Evolutionary conservation across 64 coral and sea anemone genomes (phyloP).

Genomic region (Astreopora myriophthalma): DNA sequence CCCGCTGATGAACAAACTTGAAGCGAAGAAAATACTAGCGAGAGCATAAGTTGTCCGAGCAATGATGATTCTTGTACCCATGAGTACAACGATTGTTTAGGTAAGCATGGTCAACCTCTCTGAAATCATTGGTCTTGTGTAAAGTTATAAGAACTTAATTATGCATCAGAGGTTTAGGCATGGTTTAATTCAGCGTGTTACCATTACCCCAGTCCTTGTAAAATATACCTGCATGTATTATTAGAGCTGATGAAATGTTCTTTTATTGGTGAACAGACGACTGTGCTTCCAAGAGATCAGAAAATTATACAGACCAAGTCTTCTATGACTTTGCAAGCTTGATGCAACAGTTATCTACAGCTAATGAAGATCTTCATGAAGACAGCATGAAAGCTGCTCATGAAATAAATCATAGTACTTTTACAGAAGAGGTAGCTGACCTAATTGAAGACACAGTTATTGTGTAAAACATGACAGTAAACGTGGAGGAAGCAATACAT

Average conservation of each 20-base stretch:
- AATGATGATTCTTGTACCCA: too few species aligned
- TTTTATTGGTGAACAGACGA: background rate
- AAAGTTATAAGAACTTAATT: too few species aligned
- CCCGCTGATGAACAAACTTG: too few species aligned
- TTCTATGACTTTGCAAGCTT: slow-evolving; percentile 9
- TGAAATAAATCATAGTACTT: background rate
- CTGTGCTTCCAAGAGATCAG: background rate
- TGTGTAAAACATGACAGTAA: background rate
- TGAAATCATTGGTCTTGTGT: too few species aligned
- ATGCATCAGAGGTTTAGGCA: too few species aligned
- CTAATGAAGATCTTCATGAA: background rate
- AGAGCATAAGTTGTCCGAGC: too few species aligned
- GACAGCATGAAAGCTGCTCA: background rate
- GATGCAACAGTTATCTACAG: slow-evolving; percentile 10
- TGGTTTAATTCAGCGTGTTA: too few species aligned
- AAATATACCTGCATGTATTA: too few species aligned
- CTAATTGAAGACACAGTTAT: background rate
- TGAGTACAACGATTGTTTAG: too few species aligned
- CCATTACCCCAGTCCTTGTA: too few species aligned
- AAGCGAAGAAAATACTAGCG: too few species aligned
- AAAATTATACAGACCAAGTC: background rate
- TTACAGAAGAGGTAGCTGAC: slow-evolving; percentile 16
- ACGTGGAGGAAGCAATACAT: background rate
- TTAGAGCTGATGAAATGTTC: background rate
- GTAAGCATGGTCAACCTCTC: too few species aligned